Evolutionary conservation across 2,797 vertebrate genomes (phyloP).

Genomic region (Sebastes nivosus): DNA sequence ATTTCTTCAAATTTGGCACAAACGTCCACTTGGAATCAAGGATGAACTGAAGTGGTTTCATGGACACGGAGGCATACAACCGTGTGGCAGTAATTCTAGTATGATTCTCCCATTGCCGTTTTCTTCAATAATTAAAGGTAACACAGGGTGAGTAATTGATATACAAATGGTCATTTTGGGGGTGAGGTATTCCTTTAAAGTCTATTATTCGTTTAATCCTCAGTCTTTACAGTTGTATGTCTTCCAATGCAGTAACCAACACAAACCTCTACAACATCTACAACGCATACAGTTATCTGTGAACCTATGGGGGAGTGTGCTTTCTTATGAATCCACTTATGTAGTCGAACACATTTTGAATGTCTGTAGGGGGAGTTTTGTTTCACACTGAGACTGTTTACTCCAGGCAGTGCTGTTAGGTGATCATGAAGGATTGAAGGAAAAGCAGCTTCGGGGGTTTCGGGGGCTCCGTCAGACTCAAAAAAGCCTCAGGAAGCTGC

Average conservation of each 20-base stretch:
- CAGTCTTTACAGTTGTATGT: not conserved
- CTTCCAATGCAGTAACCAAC: not conserved
- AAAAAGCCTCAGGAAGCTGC: conserved; percentile 8
- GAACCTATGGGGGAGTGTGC: not conserved
- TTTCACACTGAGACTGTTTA: not conserved
- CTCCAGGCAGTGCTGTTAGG: not conserved
- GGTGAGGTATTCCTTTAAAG: too few species aligned
- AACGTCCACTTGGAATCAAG: fast-evolving
- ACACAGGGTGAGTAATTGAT: too few species aligned
- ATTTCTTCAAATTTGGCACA: too few species aligned
- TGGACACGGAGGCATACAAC: too few species aligned
- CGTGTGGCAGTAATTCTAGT: too few species aligned
- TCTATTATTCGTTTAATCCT: not conserved
- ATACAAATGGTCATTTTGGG: too few species aligned
- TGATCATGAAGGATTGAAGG: conserved; percentile 2
- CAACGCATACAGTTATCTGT: not conserved
- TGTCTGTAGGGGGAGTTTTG: not conserved
- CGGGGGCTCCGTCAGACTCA: not conserved
- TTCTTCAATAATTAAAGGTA: too few species aligned
- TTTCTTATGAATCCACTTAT: not conserved
- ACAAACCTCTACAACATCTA: not conserved
- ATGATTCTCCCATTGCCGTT: too few species aligned
- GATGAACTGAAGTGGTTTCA: too few species aligned
- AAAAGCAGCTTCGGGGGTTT: conserved; percentile 13
- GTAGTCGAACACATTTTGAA: not conserved